Conservation (phyloP, 2,797 vertebrate genomes). For the Sphenopsis melanotis region DNA sequence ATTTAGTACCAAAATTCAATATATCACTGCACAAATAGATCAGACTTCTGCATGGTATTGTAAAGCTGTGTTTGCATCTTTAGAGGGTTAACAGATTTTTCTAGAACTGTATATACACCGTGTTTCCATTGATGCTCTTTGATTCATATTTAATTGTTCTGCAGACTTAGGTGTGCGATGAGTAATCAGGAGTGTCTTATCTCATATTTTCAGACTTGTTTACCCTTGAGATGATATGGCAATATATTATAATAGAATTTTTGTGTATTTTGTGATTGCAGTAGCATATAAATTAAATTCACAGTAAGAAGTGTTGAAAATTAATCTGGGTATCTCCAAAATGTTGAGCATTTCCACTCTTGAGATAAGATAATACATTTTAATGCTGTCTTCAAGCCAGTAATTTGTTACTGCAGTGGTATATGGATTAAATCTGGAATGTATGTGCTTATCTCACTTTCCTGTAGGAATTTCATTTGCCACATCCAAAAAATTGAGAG, state of each 20-base stretch:
- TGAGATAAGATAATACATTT: slow-evolving; percentile 10
- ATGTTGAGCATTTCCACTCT: background rate
- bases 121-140: background rate
- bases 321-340: background rate
- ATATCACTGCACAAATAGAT: background rate
- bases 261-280: slow-evolving; percentile 1
- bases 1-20: background rate
- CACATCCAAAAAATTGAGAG: background rate
- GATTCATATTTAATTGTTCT: background rate
- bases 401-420: background rate
- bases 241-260: background rate
- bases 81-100: background rate
- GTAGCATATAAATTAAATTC: slow-evolving; percentile 19
- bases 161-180: background rate
- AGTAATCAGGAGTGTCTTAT: background rate
- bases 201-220: slow-evolving; percentile 17
- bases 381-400: background rate
- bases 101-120: background rate
- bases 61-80: background rate
- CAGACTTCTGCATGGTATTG: background rate
- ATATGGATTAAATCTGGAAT: background rate
- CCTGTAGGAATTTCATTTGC: background rate
- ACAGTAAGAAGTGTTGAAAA: background rate
- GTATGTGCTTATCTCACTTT: background rate
- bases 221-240: background rate